These are phyloP conservation scores for Drosophila incognita DNA, from an alignment of 2,888 invertebrate genomes.

Conservation along the genomic window DNA sequence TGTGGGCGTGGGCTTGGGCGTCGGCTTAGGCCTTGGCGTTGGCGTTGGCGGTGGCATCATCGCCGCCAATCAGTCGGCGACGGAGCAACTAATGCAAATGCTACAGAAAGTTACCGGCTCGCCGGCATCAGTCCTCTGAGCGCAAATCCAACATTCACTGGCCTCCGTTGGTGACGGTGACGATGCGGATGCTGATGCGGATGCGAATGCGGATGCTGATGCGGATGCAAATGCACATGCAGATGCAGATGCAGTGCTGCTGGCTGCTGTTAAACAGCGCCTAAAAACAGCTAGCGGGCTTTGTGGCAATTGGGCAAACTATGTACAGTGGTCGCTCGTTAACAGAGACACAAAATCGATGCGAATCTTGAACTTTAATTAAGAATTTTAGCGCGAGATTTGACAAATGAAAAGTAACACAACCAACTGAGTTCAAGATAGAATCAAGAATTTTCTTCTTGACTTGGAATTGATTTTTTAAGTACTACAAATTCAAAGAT, in stretches of 20 bases:
- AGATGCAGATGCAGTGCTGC: conserved; percentile 21
- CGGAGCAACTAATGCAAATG: conserved; percentile 84
- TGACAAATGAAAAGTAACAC: neutral
- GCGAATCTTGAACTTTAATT: conserved; percentile 3
- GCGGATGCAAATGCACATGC: conserved; percentile 23
- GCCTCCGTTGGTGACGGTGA: conserved; percentile 21
- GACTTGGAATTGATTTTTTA: neutral
- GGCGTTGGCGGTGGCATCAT: conserved; percentile 36
- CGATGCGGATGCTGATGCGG: conserved; percentile 35
- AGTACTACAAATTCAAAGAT: neutral
- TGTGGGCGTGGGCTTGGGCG: conserved; percentile 53
- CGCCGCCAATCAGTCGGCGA: conserved; percentile 78
- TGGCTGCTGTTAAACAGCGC: conserved; percentile 41
- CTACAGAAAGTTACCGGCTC: conserved; percentile 82
- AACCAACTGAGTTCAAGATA: neutral
- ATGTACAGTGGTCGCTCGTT: conserved; percentile 14
- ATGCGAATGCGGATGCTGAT: conserved; percentile 9
- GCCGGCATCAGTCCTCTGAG: conserved; percentile 69
- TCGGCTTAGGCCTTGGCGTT: conserved; percentile 42
- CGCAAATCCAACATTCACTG: conserved; percentile 50
- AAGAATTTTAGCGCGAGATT: conserved; percentile 3
- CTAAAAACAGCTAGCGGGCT: conserved; percentile 57
- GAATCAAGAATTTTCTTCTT: neutral
- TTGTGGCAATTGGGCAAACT: conserved; percentile 52
- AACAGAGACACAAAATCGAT: neutral